Evolutionary conservation across 2,113 vertebrate species (phyloP).

Genomic region (Lophochroa leadbeateri): DNA sequence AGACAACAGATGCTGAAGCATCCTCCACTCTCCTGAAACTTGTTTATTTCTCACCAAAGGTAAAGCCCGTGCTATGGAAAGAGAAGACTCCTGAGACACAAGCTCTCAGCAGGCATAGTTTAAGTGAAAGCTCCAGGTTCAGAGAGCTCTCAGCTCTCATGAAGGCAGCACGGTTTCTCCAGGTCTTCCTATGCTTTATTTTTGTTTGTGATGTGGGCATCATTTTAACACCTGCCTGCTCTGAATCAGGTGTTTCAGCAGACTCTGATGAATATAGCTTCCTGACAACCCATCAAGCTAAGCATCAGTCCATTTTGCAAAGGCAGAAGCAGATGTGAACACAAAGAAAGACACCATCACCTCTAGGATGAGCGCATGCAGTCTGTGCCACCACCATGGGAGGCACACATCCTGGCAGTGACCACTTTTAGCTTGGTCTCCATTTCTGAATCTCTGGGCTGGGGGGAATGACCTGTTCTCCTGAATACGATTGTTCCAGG

Average conservation of each 20-base stretch:
- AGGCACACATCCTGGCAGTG: background rate
- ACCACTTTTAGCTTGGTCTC: background rate
- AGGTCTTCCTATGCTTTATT: background rate
- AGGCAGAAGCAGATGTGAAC: background rate
- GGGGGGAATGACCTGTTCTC: background rate
- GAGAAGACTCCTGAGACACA: background rate
- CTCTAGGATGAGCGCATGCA: background rate
- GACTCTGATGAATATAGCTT: background rate
- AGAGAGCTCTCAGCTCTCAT: background rate
- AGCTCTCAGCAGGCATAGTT: background rate
- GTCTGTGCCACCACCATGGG: background rate
- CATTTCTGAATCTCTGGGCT: background rate
- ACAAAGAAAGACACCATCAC: background rate
- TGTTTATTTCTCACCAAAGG: background rate
- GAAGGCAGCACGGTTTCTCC: accelerated
- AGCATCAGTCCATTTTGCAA: background rate
- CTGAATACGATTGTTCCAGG: background rate
- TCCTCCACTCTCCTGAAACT: background rate
- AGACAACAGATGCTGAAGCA: background rate
- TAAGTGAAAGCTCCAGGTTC: background rate
- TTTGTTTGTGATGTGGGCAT: background rate
- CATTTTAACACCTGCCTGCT: background rate
- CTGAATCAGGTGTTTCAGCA: background rate
- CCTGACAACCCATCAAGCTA: background rate
- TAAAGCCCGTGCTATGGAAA: background rate